Conservation (phyloP, 2,888 invertebrate species). For the Mesochorus sp. region DNA sequence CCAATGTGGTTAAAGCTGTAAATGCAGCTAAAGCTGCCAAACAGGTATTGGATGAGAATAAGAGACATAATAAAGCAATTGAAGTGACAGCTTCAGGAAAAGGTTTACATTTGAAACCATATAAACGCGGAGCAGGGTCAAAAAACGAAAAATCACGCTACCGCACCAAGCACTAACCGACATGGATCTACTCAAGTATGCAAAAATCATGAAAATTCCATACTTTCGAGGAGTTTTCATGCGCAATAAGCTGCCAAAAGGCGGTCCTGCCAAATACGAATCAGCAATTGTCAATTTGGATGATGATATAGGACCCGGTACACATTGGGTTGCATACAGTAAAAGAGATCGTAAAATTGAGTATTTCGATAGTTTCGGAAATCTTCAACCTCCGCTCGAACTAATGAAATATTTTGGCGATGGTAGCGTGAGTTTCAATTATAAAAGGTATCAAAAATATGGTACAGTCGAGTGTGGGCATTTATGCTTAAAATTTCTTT, state of each 20-base stretch:
- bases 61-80: too few species aligned
- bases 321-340: constrained; percentile 60
- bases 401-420: not conserved
- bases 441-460: not conserved
- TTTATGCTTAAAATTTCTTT: too few species aligned
- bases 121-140: constrained; percentile 65
- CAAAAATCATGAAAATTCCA: constrained; percentile 53
- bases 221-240: constrained; percentile 48
- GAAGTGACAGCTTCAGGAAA: constrained; percentile 68
- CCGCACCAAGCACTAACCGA: too few species aligned
- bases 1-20: too few species aligned
- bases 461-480: too few species aligned
- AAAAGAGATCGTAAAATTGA: not conserved
- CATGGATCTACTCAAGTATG: constrained; percentile 42
- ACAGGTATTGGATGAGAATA: too few species aligned
- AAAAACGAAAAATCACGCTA: not conserved
- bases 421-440: not conserved
- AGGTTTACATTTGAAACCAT: constrained; percentile 65
- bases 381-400: not conserved
- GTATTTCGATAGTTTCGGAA: not conserved
- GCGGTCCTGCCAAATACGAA: too few species aligned
- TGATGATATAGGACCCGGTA: too few species aligned
- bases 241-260: too few species aligned
- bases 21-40: too few species aligned
- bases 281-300: too few species aligned